These are phyloP conservation scores for Bubo scandiacus DNA, from an alignment of 2,113 vertebrate species.

Conservation along the genomic window DNA sequence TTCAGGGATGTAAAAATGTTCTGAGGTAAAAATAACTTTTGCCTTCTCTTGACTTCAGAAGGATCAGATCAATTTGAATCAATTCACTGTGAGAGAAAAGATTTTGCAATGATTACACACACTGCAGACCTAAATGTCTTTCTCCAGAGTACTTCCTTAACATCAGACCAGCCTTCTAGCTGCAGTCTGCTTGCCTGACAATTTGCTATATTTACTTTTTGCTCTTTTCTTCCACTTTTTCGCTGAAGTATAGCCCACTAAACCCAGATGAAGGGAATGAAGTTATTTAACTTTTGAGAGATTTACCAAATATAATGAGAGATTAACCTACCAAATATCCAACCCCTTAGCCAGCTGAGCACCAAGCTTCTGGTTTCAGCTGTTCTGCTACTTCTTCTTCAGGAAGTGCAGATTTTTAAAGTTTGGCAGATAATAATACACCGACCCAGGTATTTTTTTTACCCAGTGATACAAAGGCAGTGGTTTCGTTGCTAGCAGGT, in stretches of 20 bases:
- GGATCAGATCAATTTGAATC: neutral
- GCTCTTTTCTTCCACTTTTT: neutral
- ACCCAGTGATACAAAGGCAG: neutral
- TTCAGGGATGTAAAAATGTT: neutral
- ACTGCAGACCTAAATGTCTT: neutral
- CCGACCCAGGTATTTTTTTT: neutral
- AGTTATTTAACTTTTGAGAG: neutral
- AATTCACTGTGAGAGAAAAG: neutral
- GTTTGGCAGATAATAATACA: neutral
- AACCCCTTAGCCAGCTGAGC: neutral
- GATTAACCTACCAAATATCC: neutral
- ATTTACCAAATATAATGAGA: neutral
- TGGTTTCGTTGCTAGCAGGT: slow-evolving; percentile 29
- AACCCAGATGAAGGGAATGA: neutral
- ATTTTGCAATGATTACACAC: neutral
- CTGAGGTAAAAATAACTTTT: neutral
- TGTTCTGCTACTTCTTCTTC: neutral
- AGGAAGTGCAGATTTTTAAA: slow-evolving; percentile 8
- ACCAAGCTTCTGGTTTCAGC: neutral
- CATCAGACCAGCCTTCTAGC: neutral
- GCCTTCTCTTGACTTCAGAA: neutral
- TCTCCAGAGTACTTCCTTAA: neutral
- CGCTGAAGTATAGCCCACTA: neutral
- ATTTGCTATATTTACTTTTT: neutral
- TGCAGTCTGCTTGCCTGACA: neutral